Evolutionary conservation across 2,888 invertebrate genomes (phyloP), one percentile per base, ranked within the genome.

Genomic region (Junonia oenone): DNA sequence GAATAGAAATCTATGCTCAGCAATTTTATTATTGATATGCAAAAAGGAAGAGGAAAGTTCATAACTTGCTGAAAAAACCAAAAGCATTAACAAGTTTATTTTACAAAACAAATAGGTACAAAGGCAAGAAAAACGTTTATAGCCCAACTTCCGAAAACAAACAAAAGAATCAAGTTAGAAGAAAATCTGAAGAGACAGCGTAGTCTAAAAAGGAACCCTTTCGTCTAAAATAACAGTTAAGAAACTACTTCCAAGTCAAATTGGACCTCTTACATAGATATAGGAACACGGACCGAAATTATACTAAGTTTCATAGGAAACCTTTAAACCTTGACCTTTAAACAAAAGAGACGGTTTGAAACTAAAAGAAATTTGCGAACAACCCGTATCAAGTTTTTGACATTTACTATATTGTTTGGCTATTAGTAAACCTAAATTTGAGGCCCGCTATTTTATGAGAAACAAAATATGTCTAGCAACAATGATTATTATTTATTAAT

Each of bases 211-310:
- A 15, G 17, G 11, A 52, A 6, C 45, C 37, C 29, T 29, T 52
- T 37, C 19, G 9, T 38, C 27, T 29, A 27, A 14, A 52, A 46
- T 52, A 19, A 14, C 43, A 43, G 26, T 52, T 37, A 45, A 45
- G 45, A 52, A 52, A 45, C 37, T 45, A 45, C 35, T 52, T 29
- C 14, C 27, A 52, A 52, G 35, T 38, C 27, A 13, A 51, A 46
- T 52, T 37, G 29, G n/a, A n/a, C n/a, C n/a, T n/a, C 26, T 26
- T n/a, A n/a, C n/a, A 45, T 46, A n/a, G 45, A 6, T 17, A 6
- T 19, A 40, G 19, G 38, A 33, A 45, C 51, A 29, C 33, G 43
- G 37, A 17, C 35, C 27, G 19, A 37, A 52, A 29, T 27, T 46
- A 27, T 37, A 17, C 27, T 11, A 2, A 43, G 43, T 43, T 43